Evolutionary conservation across 2,113 vertebrate genomes (phyloP).

Genomic region (Eublepharis macularius): DNA sequence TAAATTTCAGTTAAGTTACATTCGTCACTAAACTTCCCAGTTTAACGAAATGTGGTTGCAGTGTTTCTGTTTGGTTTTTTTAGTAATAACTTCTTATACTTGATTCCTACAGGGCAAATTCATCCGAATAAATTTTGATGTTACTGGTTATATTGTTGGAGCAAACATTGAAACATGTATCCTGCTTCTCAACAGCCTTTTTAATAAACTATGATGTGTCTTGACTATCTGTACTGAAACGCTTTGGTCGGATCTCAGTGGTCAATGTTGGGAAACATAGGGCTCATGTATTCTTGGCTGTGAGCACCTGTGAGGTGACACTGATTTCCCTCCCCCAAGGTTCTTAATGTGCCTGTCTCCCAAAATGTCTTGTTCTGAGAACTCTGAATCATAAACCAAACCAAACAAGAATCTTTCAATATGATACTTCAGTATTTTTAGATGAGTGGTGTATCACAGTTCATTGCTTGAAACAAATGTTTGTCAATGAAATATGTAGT

Average conservation of each 20-base stretch:
- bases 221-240: background rate
- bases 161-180: conserved; percentile 99
- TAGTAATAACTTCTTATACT: background rate
- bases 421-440: too few relatives aligned
- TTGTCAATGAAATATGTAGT: too few relatives aligned
- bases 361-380: too few relatives aligned
- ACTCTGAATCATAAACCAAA: too few relatives aligned
- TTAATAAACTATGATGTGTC: background rate
- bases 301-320: background rate
- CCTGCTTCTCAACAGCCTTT: conserved; percentile 66
- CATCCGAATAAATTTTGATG: conserved; percentile 98
- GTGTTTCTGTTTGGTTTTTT: too few relatives aligned
- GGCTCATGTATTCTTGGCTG: background rate
- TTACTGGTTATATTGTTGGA: conserved; percentile 97
- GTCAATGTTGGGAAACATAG: background rate
- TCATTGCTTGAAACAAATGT: too few relatives aligned
- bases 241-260: background rate
- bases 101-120: conserved; percentile 90
- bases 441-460: too few relatives aligned
- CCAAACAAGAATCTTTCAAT: too few relatives aligned
- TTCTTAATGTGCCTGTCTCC: too few relatives aligned
- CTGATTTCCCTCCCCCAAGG: too few relatives aligned
- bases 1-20: background rate
- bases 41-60: background rate
- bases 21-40: background rate